These are phyloP conservation scores for Leptinotarsa peninsularis DNA, from an alignment of 2,888 invertebrate genomes.

Conservation along the genomic window DNA sequence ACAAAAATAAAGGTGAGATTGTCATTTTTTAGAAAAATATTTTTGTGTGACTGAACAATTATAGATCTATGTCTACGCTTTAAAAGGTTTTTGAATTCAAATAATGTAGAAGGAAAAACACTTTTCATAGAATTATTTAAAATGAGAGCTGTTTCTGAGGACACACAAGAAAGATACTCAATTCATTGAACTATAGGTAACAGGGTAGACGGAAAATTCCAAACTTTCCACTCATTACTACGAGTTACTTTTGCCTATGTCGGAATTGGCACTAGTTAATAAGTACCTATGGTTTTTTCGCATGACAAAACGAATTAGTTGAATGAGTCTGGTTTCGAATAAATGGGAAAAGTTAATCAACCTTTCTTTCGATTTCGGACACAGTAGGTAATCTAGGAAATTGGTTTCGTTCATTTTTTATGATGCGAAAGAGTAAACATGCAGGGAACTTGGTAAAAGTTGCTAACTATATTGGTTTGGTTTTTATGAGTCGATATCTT, in stretches of 20 bases:
- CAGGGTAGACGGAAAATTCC: neutral
- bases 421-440: neutral
- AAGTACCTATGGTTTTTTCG: constrained; percentile 2
- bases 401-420: constrained; percentile 1
- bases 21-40: too few relatives aligned
- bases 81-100: too few relatives aligned
- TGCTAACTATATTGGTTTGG: neutral
- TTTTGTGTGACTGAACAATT: too few relatives aligned
- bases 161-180: too few relatives aligned
- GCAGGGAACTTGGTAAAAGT: neutral
- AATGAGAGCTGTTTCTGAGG: too few relatives aligned
- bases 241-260: constrained; percentile 13
- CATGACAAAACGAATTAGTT: constrained; percentile 13
- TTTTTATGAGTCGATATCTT: neutral
- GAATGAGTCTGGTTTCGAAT: constrained; percentile 8
- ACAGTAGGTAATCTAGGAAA: neutral
- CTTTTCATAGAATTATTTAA: too few relatives aligned
- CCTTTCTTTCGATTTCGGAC: constrained; percentile 3
- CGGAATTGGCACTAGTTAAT: constrained; percentile 1
- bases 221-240: constrained; percentile 24
- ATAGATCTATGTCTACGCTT: too few relatives aligned
- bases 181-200: neutral
- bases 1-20: too few relatives aligned
- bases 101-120: too few relatives aligned
- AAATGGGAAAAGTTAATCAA: constrained; percentile 13